Percentiles rank a stretch among this genome's conserved stretches.
phyloP scores from a whole-genome alignment of 2,113 vertebrate species.

The Sterrhoptilus dennistouni region DNA sequence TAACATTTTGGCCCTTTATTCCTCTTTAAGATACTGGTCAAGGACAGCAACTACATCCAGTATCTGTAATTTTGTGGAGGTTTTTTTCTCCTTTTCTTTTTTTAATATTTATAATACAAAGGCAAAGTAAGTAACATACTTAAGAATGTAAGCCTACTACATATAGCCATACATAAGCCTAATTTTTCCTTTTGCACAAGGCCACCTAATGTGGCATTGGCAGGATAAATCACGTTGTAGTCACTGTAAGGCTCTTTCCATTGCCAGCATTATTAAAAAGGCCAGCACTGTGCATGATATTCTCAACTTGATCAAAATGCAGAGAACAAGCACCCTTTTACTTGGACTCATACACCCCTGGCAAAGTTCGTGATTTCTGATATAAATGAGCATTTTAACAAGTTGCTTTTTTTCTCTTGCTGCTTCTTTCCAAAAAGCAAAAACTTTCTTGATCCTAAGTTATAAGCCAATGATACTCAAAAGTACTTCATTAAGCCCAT shows the following conservation, averaged over 20 bases:
- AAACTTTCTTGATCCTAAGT: not conserved
- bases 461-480: not conserved
- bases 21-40: not conserved
- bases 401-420: not conserved
- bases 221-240: not conserved
- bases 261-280: not conserved
- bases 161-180: not conserved
- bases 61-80: not conserved
- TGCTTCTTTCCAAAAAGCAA: not conserved
- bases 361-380: not conserved
- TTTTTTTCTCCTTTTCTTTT: rapidly evolving
- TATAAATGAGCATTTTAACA: not conserved
- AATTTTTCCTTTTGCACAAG: not conserved
- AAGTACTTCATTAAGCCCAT: not conserved
- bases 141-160: not conserved
- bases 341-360: not conserved
- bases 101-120: not conserved
- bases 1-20: not conserved
- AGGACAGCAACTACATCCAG: not conserved
- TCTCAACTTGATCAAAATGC: not conserved
- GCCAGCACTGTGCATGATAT: not conserved
- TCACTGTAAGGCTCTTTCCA: not conserved
- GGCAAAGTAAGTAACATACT: not conserved
- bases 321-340: not conserved
- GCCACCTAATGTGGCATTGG: not conserved